Evolutionary conservation across 2,797 vertebrate species (phyloP).

Genomic region (Sphenodon punctatus): DNA sequence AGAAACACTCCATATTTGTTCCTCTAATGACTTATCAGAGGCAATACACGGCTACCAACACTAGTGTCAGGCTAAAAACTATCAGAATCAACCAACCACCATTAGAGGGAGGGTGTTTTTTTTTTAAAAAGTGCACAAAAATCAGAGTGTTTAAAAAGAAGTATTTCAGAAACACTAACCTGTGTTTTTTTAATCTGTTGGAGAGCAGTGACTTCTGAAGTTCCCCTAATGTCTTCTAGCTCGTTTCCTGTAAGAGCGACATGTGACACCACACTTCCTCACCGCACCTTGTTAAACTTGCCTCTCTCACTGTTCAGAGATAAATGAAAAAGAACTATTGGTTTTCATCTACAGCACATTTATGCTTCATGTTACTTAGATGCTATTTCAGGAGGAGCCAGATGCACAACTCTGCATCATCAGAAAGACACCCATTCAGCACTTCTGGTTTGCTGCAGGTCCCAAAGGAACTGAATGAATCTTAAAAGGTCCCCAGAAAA

Average conservation of each 20-base stretch:
- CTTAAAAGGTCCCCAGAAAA: too few species aligned
- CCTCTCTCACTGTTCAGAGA: conserved; percentile 21
- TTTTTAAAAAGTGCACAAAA: background rate
- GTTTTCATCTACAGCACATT: background rate
- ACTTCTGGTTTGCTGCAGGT: conserved; percentile 27
- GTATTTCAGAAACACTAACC: conserved; percentile 67
- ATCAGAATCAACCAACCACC: background rate
- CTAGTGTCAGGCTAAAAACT: accelerated
- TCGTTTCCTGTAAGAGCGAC: conserved; percentile 72
- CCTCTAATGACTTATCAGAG: background rate
- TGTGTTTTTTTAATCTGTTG: conserved; percentile 55
- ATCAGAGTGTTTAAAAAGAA: background rate
- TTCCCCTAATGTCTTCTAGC: conserved; percentile 62
- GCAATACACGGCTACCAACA: accelerated
- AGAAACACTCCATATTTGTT: conserved; percentile 18
- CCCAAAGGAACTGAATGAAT: conserved; percentile 31
- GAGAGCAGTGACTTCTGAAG: conserved; percentile 39
- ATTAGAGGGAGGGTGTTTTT: background rate
- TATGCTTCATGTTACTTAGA: background rate
- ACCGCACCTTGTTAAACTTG: conserved; percentile 61
- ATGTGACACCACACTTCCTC: conserved; percentile 76
- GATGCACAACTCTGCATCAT: conserved; percentile 22
- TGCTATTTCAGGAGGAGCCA: background rate
- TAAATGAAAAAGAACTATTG: conserved; percentile 40
- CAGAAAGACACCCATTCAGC: conserved; percentile 5